phyloP scores from a whole-genome alignment of 2,797 vertebrate genomes.

The Pangasius larnaudii region DNA sequence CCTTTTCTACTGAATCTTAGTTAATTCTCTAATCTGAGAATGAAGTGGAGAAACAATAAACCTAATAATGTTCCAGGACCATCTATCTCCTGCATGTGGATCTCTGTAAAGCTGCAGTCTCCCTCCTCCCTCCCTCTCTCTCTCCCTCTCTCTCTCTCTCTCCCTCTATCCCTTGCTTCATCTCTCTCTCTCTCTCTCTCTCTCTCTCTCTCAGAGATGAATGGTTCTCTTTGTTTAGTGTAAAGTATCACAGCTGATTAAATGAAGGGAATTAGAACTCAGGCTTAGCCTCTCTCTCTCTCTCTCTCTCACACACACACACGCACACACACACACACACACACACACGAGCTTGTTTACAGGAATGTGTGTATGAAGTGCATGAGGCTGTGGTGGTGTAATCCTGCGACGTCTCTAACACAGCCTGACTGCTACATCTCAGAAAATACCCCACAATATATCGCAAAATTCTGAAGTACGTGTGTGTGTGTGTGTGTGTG shows the following conservation, averaged over 20 bases:
- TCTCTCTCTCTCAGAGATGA: conserved; percentile 60
- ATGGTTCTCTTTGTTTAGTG: conserved; percentile 79
- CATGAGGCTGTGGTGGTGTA: conserved; percentile 10
- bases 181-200: conserved; percentile 33
- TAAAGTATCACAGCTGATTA: conserved; percentile 82
- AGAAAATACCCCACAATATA: background rate
- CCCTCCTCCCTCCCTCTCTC: background rate
- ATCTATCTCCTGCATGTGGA: background rate
- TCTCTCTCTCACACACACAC: conserved; percentile 59
- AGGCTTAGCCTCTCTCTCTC: conserved; percentile 67
- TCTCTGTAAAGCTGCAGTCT: background rate
- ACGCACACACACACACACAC: conserved; percentile 65
- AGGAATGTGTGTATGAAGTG: conserved; percentile 36
- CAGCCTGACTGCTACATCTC: background rate
- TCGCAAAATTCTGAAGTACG: too few species aligned
- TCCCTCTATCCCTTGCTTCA: conserved; percentile 52
- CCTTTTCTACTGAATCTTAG: background rate
- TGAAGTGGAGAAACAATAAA: background rate
- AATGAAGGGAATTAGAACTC: conserved; percentile 80
- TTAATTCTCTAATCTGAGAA: background rate
- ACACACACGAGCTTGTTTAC: conserved; percentile 35
- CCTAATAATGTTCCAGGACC: background rate
- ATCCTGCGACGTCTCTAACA: conserved; percentile 8
- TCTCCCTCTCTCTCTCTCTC: background rate
- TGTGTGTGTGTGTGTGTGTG: conserved; percentile 1